A percentile compares a stretch with the other conserved stretches of the same genome.
These are phyloP conservation scores for Lithophane socia DNA, from an alignment of 2,888 invertebrate species.

Conservation along the genomic window DNA sequence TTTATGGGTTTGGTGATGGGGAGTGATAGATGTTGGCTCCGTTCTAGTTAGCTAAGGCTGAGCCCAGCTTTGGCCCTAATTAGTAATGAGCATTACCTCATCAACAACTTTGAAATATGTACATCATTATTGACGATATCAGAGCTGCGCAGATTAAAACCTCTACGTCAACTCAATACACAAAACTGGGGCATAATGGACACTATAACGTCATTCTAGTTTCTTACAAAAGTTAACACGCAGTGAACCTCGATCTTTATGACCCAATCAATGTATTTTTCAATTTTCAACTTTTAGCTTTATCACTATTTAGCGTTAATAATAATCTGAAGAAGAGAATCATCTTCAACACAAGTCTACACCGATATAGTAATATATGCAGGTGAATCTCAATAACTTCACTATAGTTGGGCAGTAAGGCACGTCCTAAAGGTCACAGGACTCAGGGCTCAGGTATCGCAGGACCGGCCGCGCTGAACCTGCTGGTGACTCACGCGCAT, in stretches of 20 bases:
- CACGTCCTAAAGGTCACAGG: conserved; percentile 55
- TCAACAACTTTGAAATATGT: background rate
- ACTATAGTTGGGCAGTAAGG: conserved; percentile 37
- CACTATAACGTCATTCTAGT: background rate
- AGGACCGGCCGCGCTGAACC: conserved; percentile 39
- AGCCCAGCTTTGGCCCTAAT: background rate
- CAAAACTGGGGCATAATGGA: background rate
- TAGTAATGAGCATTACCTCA: conserved; percentile 3
- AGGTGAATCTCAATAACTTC: conserved; percentile 24
- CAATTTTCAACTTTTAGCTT: background rate
- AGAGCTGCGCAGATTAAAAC: background rate
- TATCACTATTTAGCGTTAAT: background rate
- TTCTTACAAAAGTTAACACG: background rate
- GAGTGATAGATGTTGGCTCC: conserved; percentile 20
- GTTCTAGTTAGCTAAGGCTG: background rate
- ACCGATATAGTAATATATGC: background rate
- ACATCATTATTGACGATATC: background rate
- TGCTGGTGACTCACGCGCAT: conserved; percentile 60
- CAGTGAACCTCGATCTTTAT: background rate
- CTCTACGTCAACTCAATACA: background rate
- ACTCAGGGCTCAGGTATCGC: conserved; percentile 45
- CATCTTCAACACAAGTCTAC: background rate
- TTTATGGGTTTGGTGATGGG: conserved; percentile 32
- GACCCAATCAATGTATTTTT: background rate
- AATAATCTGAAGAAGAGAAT: background rate